A percentile compares a stretch with the other conserved stretches of the same genome.
Conservation (phyloP, 2,113 vertebrate species). For the Periophthalmus modestus region DNA sequence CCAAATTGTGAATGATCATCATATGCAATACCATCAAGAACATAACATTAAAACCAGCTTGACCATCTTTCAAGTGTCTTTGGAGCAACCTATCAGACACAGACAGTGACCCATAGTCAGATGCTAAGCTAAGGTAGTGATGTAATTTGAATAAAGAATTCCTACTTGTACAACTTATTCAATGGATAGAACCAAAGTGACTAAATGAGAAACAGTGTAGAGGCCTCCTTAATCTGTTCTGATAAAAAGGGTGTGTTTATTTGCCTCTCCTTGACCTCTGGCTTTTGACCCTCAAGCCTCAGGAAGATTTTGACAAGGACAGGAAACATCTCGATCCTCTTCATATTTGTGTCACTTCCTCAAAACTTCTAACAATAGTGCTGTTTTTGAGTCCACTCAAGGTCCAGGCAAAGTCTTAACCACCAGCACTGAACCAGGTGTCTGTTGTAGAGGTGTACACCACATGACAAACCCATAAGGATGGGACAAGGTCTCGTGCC, state of each 20-base stretch:
- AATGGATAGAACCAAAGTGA: background rate
- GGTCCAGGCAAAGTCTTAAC: background rate
- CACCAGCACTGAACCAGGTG: background rate
- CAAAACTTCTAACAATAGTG: background rate
- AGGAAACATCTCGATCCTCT: constrained; percentile 50
- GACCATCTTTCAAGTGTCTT: too few species aligned
- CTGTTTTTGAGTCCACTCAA: background rate
- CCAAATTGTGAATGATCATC: too few species aligned
- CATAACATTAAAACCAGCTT: too few species aligned
- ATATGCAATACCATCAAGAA: too few species aligned
- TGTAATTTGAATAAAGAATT: too few species aligned
- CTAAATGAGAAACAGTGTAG: background rate
- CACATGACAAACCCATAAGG: too few species aligned
- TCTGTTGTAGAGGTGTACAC: background rate
- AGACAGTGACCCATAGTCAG: too few species aligned
- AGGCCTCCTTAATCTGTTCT: background rate
- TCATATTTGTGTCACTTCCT: constrained; percentile 37
- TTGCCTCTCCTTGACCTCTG: constrained; percentile 41
- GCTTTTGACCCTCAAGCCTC: constrained; percentile 11
- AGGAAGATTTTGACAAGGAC: constrained; percentile 53
- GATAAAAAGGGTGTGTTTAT: constrained; percentile 4
- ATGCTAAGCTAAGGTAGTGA: too few species aligned
- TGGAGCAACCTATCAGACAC: too few species aligned
- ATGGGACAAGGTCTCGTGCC: too few species aligned
- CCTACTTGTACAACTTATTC: too few species aligned